phyloP scores from a whole-genome alignment of 1,140 invertebrate species.

The Lordiphosa stackelbergi region DNA sequence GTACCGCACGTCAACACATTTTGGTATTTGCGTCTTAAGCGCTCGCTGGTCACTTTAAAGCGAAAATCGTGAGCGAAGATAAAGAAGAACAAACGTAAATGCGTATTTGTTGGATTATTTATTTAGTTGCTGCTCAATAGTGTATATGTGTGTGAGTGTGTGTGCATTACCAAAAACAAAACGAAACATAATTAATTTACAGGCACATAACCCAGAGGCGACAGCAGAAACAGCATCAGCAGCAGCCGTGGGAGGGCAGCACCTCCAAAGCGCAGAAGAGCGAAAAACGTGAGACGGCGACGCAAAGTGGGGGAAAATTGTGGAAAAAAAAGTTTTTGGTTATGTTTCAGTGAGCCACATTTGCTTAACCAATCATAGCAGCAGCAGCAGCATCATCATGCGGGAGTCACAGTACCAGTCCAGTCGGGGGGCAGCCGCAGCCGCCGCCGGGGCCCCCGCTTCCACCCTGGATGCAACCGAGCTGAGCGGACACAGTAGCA shows the following conservation, averaged over 20 bases:
- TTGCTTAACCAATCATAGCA: background rate
- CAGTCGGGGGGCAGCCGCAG: conserved; percentile 10
- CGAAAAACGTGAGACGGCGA: conserved; percentile 11
- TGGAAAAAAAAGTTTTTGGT: conserved; percentile 60
- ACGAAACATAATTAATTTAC: background rate
- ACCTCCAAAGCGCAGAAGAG: conserved; percentile 1
- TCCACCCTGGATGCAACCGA: conserved; percentile 3
- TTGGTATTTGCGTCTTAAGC: too few species aligned
- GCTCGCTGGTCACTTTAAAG: background rate
- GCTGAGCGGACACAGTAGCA: conserved; percentile 18
- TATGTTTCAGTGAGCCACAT: conserved; percentile 36
- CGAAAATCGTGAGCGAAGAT: background rate
- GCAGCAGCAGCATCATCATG: conserved; percentile 23
- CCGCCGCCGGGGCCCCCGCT: conserved; percentile 10
- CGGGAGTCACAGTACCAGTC: conserved; percentile 51
- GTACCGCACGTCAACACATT: too few species aligned
- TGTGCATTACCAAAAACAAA: background rate
- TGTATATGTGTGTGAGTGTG: too few species aligned
- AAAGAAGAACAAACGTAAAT: conserved; percentile 6
- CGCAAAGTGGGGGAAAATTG: conserved; percentile 17
- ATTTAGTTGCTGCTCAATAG: conserved; percentile 1
- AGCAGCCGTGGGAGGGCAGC: background rate
- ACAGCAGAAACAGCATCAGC: background rate
- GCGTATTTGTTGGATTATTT: conserved; percentile 9
- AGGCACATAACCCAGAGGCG: background rate